Evolutionary conservation across 2,888 invertebrate genomes (phyloP).

Genomic region (Alsophila aescularia): DNA sequence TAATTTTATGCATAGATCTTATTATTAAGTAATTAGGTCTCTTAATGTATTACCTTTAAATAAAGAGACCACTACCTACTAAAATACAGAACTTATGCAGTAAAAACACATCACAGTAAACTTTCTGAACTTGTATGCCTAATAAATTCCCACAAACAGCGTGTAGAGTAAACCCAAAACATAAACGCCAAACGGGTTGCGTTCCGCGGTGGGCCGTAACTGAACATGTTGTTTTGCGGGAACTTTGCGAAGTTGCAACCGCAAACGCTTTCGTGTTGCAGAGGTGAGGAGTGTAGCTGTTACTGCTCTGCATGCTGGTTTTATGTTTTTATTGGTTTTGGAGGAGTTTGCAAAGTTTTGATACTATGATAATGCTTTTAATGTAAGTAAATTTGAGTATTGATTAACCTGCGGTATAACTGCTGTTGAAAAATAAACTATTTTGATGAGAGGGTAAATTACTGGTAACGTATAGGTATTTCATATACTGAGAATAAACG

Average conservation of each 20-base stretch:
- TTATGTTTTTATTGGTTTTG: constrained; percentile 21
- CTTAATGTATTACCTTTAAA: neutral
- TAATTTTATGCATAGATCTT: no score
- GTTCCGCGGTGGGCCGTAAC: constrained; percentile 19
- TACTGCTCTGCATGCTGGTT: constrained; percentile 13
- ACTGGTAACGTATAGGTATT: no score
- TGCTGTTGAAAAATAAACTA: neutral
- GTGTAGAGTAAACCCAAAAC: constrained; percentile 18
- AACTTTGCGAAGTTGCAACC: constrained; percentile 37
- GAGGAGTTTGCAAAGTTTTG: neutral
- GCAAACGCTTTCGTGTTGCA: constrained; percentile 5
- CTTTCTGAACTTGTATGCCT: constrained; percentile 10
- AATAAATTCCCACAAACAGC: constrained; percentile 28
- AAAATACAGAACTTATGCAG: neutral
- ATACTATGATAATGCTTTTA: constrained; percentile 1
- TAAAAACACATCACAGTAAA: constrained; percentile 18
- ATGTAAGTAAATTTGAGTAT: neutral
- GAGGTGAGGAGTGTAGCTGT: constrained; percentile 16
- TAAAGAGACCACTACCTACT: neutral
- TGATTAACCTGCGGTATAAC: neutral
- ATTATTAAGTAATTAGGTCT: no score
- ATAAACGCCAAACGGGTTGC: constrained; percentile 19
- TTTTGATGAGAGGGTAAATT: no score
- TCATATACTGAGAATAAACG: no score
- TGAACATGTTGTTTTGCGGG: constrained; percentile 33